Evolutionary conservation across 2,113 vertebrate species (phyloP).

Genomic region (Saimiri boliviensis): DNA sequence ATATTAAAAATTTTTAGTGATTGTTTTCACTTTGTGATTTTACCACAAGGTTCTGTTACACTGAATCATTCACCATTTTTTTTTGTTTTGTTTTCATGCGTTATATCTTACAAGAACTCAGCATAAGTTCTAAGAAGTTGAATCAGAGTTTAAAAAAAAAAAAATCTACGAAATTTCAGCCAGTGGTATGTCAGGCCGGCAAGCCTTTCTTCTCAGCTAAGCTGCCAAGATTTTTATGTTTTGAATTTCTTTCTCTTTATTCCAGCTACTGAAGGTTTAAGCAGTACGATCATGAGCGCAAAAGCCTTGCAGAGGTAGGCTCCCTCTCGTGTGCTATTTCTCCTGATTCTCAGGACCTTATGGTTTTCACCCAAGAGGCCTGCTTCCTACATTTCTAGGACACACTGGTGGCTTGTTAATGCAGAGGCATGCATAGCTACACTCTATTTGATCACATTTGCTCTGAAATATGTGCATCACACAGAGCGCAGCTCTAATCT

Average conservation of each 20-base stretch:
- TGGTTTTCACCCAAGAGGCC: background rate
- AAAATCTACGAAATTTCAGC: background rate
- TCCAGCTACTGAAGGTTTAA: background rate
- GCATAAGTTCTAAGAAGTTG: background rate
- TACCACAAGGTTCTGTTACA: background rate
- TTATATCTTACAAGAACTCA: background rate
- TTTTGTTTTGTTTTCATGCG: background rate
- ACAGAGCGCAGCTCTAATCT: background rate
- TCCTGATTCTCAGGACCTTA: background rate
- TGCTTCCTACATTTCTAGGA: background rate
- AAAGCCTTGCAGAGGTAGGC: background rate
- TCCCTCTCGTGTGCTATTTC: background rate
- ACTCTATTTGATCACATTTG: background rate
- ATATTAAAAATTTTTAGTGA: background rate
- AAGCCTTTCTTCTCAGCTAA: background rate
- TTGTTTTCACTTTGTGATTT: constrained; percentile 30
- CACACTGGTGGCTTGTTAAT: background rate
- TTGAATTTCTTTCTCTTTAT: background rate
- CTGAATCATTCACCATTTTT: background rate
- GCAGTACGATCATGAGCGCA: background rate
- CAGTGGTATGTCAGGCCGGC: background rate
- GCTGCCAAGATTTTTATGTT: background rate
- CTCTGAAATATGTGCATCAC: background rate
- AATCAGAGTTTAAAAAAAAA: background rate
- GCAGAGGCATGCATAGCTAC: background rate